Evolutionary conservation across 2,797 vertebrate genomes (phyloP).

Genomic region (Acipenser transmontanus): DNA sequence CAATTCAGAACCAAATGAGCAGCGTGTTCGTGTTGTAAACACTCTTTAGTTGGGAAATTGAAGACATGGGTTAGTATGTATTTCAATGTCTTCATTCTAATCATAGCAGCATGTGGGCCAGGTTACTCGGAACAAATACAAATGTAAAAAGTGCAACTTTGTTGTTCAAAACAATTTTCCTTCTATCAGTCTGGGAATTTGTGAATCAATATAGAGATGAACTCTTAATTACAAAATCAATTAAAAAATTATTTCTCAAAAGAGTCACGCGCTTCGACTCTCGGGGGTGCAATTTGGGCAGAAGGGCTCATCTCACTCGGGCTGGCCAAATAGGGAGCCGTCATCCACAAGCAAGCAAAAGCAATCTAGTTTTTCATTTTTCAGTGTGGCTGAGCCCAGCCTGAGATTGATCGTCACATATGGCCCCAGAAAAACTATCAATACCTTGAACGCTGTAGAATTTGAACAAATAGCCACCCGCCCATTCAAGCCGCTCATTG

Average conservation of each 20-base stretch:
- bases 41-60: no score
- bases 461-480: conserved; percentile 88
- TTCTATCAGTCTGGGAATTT: conserved; percentile 59
- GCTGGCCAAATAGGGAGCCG: conserved; percentile 68
- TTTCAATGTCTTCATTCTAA: no score
- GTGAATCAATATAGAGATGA: conserved; percentile 71
- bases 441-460: conserved; percentile 85
- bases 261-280: conserved; percentile 64
- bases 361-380: conserved; percentile 85
- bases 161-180: conserved; percentile 67
- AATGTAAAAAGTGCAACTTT: conserved; percentile 60
- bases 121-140: no score
- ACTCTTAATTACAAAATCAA: conserved; percentile 89
- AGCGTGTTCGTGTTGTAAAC: no score
- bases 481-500: conserved; percentile 83
- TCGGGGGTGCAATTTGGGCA: conserved; percentile 77
- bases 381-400: conserved; percentile 83
- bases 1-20: no score
- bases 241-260: conserved; percentile 84
- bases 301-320: conserved; percentile 67
- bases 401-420: conserved; percentile 90
- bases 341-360: conserved; percentile 77
- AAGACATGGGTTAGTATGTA: no score
- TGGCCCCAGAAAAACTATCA: conserved; percentile 89
- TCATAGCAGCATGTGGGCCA: no score